Evolutionary conservation across 2,113 vertebrate species (phyloP), one percentile per base, ranked within the genome.

Genomic region (Lepus europaeus): DNA sequence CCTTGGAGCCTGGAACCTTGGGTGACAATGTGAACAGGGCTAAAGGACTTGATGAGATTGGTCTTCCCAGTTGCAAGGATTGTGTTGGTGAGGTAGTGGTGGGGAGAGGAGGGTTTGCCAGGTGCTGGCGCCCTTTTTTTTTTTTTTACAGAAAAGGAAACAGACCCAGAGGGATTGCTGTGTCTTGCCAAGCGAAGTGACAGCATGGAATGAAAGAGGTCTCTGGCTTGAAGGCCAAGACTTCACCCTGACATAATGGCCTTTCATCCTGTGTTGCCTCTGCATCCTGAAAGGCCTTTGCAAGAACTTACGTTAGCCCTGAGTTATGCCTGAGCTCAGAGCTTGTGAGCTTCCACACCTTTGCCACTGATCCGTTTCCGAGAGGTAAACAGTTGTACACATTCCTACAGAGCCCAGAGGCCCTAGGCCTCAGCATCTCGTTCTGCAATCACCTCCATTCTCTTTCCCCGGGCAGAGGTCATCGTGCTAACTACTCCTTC

Each of bases 361-460:
- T 85, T 83, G 16, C 12, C 9, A 33, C 51, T 0, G 9, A 33
- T 92, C 59, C 56, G 14, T 86, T 89, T 84, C 51, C 9, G 59
- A 91, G 68, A 63, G 7, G 49, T 83, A 61, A 70, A 66, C 61
- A 25, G 76, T 61, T 79, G 79, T 22, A 70, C 16, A n/a, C 25
- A 10, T 89, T 92, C 87, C 74, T 83, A 86, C 70, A 74, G 84
- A 64, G 85, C 51, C 66, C 85, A 69, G 80, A 82, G 61, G 66
- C 36, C 68, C 20, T n/a, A 22, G 51, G 51, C 82, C n/a, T 49
- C 22, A 39, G 27, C 70, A 36, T 70, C 11, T 86, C 56, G 79
- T 33, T 94, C 81, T 70, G 72, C 76, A 92, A 31, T 5, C 59
- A 16, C 77, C 81, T 70, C 63, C 72, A 9, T 80, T 88, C 45